A percentile compares a stretch with the other conserved stretches of the same genome.
Evolutionary conservation across 2,888 invertebrate genomes (phyloP).

Genomic region (Pseudolycoriella hygida): DNA sequence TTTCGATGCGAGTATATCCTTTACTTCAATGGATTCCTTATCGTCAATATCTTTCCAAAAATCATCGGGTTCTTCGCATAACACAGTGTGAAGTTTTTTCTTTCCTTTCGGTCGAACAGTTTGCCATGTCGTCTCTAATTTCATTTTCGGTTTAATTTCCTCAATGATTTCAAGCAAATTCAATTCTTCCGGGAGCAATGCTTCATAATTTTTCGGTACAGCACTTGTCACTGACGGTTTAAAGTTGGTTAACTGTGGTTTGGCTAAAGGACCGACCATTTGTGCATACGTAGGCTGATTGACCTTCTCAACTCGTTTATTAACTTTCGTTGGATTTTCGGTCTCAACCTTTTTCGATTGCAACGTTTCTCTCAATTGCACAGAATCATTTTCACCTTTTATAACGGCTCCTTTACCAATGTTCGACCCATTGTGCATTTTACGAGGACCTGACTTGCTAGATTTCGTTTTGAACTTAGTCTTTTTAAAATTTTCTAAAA

Average conservation of each 20-base stretch:
- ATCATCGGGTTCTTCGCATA: slow-evolving; percentile 1
- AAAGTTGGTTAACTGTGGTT: not conserved
- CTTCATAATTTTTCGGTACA: no score
- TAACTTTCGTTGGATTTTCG: no score
- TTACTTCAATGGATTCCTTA: not conserved
- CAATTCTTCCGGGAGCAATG: no score
- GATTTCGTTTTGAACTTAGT: not conserved
- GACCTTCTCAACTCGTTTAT: not conserved
- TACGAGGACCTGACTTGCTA: not conserved
- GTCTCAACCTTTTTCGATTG: not conserved
- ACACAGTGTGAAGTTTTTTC: slow-evolving; percentile 7
- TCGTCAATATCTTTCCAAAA: not conserved
- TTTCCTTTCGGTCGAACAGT: slow-evolving; percentile 9
- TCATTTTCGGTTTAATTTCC: not conserved
- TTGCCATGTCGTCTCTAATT: slow-evolving; percentile 6
- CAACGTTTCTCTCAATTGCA: not conserved
- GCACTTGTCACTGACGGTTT: no score
- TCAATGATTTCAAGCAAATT: no score
- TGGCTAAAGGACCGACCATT: not conserved
- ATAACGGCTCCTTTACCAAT: not conserved
- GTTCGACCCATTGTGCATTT: not conserved
- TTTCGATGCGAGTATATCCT: not conserved
- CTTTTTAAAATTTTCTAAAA: not conserved
- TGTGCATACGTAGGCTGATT: slow-evolving; percentile 1
- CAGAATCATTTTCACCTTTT: no score